phyloP scores from a whole-genome alignment of 2,888 invertebrate species.

The Synergus gifuensis region DNA sequence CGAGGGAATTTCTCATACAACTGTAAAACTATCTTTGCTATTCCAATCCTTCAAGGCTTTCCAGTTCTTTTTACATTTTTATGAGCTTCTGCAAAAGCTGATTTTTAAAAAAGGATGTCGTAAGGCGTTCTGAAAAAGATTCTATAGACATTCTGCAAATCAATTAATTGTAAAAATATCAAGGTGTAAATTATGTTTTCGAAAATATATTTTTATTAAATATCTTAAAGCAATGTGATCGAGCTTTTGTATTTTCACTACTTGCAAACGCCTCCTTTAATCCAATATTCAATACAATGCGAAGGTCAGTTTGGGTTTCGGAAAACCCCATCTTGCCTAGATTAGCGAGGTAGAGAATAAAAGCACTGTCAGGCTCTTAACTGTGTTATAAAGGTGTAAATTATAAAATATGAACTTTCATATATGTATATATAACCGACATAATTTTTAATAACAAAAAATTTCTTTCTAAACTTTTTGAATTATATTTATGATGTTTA shows the following conservation, averaged over 20 bases:
- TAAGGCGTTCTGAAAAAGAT: background rate
- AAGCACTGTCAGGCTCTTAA: background rate
- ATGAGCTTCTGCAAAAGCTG: constrained; percentile 1
- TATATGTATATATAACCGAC: background rate
- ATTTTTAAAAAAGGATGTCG: background rate
- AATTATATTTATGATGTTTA: background rate
- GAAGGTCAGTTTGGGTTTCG: background rate
- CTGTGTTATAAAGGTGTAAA: background rate
- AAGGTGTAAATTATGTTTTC: too few species aligned
- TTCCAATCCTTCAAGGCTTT: constrained; percentile 6
- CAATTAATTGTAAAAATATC: background rate
- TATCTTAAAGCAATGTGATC: background rate
- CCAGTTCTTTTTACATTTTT: constrained; percentile 16
- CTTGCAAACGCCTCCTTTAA: background rate
- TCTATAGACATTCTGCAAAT: background rate
- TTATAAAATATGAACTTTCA: background rate
- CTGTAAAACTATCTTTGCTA: background rate
- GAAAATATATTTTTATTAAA: too few species aligned
- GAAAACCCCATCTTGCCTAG: background rate
- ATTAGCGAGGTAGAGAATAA: background rate
- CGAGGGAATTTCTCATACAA: constrained; percentile 45
- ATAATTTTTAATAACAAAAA: background rate
- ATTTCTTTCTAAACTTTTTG: background rate
- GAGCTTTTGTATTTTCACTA: background rate
- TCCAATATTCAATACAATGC: background rate